These are phyloP conservation scores for Gonioctena quinquepunctata DNA, from an alignment of 1,140 invertebrate genomes.

Conservation along the genomic window DNA sequence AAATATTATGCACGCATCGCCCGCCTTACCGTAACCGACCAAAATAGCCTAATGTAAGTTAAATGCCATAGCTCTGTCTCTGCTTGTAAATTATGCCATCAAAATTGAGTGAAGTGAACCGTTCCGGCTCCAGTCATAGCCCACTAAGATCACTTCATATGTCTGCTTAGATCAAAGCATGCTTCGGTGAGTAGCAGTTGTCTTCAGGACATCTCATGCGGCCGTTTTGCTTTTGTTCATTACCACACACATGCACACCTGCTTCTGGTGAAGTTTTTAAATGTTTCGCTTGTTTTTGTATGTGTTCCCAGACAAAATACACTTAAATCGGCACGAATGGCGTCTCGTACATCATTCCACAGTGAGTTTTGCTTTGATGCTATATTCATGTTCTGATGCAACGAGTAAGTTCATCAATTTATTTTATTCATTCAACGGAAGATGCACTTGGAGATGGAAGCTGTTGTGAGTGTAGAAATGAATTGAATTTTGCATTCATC, in stretches of 20 bases:
- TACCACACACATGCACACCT: not conserved
- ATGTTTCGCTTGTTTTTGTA: not conserved
- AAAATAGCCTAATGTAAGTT: not conserved
- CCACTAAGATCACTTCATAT: not conserved
- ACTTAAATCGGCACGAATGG: not conserved
- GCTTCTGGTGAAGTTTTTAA: not conserved
- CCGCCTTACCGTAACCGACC: too few relatives aligned
- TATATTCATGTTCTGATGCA: too few relatives aligned
- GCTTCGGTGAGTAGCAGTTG: not conserved
- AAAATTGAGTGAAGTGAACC: conserved; percentile 2
- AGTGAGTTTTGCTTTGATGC: too few relatives aligned
- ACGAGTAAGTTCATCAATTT: too few relatives aligned
- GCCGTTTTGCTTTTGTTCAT: not conserved
- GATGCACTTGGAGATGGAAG: too few relatives aligned
- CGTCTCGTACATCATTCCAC: not conserved
- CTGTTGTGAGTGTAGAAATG: too few relatives aligned
- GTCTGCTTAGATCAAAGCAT: conserved; percentile 4
- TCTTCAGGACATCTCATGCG: not conserved
- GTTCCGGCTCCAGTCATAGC: conserved; percentile 2
- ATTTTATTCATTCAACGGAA: too few relatives aligned
- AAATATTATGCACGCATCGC: too few relatives aligned
- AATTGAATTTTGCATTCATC: too few relatives aligned
- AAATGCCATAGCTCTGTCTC: not conserved
- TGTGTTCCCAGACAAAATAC: not conserved
- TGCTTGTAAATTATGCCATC: not conserved